phyloP scores from a whole-genome alignment of 2,888 invertebrate genomes.

The Heliconius sara region DNA sequence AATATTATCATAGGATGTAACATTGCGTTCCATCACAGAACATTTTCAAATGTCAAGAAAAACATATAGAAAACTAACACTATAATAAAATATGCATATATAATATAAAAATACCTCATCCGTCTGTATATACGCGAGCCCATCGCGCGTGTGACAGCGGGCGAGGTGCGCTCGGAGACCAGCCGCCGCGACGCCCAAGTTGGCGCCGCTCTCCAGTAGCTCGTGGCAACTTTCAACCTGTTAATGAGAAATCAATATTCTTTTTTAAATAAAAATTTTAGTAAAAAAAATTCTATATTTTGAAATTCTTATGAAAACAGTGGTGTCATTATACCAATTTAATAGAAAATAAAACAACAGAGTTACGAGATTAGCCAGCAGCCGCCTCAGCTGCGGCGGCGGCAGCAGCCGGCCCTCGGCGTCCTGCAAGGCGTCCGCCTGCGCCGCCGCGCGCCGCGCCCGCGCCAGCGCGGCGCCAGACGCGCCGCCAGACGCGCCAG shows the following conservation, averaged over 20 bases:
- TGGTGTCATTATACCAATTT: too few species aligned
- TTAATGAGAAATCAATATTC: not conserved
- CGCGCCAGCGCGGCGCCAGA: slow-evolving; percentile 86
- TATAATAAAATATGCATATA: not conserved
- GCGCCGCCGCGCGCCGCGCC: slow-evolving; percentile 85
- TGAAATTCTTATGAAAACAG: too few species aligned
- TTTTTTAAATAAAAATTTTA: not conserved
- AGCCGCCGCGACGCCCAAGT: slow-evolving; percentile 55
- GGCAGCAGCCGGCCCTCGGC: slow-evolving; percentile 91
- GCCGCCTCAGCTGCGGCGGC: slow-evolving; percentile 88
- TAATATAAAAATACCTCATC: slow-evolving; percentile 63
- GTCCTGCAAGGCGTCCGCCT: slow-evolving; percentile 83
- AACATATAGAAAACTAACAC: not conserved
- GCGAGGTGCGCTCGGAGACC: slow-evolving; percentile 68
- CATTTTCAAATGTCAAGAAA: not conserved
- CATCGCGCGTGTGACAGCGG: slow-evolving; percentile 65
- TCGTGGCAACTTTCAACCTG: slow-evolving; percentile 78
- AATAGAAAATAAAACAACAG: not conserved
- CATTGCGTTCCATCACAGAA: not conserved
- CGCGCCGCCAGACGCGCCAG: slow-evolving; percentile 57
- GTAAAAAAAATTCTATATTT: too few species aligned
- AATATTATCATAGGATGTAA: not conserved
- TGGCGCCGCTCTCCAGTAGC: slow-evolving; percentile 65
- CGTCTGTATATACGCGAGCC: slow-evolving; percentile 72
- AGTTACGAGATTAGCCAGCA: slow-evolving; percentile 89